A percentile compares a stretch with the other conserved stretches of the same genome.
These are phyloP conservation scores for Coracias cyanogaster DNA, from an alignment of 2,797 vertebrate species.

Conservation along the genomic window DNA sequence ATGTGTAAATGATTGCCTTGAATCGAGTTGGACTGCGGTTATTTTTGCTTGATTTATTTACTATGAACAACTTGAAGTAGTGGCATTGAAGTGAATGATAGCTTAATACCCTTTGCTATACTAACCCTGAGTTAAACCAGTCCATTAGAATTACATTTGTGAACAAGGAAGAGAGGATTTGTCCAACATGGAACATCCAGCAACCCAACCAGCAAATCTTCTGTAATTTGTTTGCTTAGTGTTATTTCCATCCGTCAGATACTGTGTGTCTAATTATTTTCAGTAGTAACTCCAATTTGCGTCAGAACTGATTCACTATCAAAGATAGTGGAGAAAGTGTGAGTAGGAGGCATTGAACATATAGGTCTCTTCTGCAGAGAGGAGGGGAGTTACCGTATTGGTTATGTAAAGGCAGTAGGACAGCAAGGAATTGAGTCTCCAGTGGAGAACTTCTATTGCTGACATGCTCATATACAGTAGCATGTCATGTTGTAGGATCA, in stretches of 20 bases:
- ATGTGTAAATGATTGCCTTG: not conserved
- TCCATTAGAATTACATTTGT: slow-evolving; percentile 6
- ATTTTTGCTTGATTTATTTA: not conserved
- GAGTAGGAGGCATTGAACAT: not conserved
- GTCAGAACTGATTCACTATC: not conserved
- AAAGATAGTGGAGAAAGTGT: not conserved
- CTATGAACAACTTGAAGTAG: not conserved
- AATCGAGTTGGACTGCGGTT: not conserved
- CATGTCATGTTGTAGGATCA: not conserved
- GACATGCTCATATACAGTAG: fast-evolving
- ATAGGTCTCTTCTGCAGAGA: not conserved
- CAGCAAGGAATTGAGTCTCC: not conserved
- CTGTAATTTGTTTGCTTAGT: not conserved
- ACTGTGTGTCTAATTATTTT: not conserved
- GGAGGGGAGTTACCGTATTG: not conserved
- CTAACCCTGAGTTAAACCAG: not conserved
- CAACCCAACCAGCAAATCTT: slow-evolving; percentile 12
- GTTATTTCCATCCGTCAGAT: not conserved
- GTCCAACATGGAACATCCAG: not conserved
- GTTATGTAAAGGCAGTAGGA: not conserved
- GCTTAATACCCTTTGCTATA: not conserved
- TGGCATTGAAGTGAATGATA: not conserved
- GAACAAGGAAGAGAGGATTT: slow-evolving; percentile 13
- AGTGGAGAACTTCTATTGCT: not conserved
- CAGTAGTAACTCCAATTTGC: not conserved